Evolutionary conservation across 2,113 vertebrate genomes (phyloP).

Genomic region (Ahaetulla prasina): DNA sequence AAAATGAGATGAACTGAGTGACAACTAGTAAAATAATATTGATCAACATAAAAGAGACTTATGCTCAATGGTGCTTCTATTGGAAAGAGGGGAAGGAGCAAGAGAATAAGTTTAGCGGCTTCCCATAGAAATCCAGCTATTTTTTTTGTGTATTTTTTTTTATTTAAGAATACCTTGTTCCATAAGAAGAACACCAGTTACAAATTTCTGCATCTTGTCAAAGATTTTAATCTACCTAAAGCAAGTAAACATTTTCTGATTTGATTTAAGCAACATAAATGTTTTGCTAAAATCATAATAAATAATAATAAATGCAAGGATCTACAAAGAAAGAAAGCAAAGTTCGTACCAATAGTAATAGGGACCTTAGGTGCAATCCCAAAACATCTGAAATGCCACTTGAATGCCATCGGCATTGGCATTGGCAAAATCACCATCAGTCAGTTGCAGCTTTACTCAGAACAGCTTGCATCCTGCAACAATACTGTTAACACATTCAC

Average conservation of each 20-base stretch:
- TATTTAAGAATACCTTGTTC: background rate
- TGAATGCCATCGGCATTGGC: background rate
- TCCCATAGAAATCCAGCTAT: background rate
- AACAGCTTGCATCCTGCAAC: background rate
- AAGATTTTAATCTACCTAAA: background rate
- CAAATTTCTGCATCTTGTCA: background rate
- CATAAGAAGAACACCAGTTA: background rate
- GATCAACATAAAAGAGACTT: background rate
- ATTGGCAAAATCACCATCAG: background rate
- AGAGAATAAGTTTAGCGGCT: background rate
- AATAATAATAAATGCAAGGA: background rate
- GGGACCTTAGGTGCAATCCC: background rate
- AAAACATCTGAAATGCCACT: background rate
- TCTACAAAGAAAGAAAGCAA: background rate
- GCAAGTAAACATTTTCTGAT: background rate
- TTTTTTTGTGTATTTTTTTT: background rate
- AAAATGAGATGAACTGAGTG: background rate
- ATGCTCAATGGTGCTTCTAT: background rate
- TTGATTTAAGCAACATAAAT: background rate
- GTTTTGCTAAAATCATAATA: background rate
- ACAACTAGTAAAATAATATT: background rate
- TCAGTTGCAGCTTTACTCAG: background rate
- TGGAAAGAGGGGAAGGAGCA: background rate
- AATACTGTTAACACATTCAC: background rate
- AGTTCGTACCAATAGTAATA: background rate